These are phyloP conservation scores for Scalopus aquaticus DNA, from an alignment of 2,113 vertebrate species.

Conservation along the genomic window DNA sequence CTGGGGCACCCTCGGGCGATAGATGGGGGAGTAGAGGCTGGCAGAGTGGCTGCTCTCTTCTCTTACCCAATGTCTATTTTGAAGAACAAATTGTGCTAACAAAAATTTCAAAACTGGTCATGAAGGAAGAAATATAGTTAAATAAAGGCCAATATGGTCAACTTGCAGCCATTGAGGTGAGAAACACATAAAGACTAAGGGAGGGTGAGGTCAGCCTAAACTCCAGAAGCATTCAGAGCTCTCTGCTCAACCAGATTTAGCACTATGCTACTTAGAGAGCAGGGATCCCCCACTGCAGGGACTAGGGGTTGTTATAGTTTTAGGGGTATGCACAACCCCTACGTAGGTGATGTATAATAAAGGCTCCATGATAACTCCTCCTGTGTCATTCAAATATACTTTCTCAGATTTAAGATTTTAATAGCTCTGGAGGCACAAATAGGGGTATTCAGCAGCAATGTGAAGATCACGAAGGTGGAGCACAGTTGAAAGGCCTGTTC, in stretches of 20 bases:
- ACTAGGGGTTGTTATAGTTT: neutral
- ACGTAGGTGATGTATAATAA: neutral
- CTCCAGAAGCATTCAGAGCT: neutral
- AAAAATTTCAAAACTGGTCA: neutral
- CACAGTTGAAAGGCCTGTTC: neutral
- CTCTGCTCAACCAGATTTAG: neutral
- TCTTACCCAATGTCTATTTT: neutral
- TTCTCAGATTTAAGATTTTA: neutral
- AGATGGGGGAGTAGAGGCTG: neutral
- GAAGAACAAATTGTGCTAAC: neutral
- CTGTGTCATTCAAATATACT: neutral
- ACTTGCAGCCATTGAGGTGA: neutral
- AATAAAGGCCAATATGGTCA: neutral
- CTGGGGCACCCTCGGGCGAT: neutral
- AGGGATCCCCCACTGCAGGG: neutral
- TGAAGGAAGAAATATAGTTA: neutral
- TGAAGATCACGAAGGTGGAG: neutral
- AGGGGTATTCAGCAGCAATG: neutral
- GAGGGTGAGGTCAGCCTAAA: neutral
- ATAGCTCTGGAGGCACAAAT: neutral
- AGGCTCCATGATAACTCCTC: neutral
- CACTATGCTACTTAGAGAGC: rapidly evolving
- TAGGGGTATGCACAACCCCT: neutral
- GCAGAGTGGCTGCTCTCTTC: neutral
- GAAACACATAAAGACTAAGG: neutral